A percentile compares a stretch with the other conserved stretches of the same genome.
Evolutionary conservation across 2,888 invertebrate genomes (phyloP).

Genomic region (Lasioglossum calceatum): DNA sequence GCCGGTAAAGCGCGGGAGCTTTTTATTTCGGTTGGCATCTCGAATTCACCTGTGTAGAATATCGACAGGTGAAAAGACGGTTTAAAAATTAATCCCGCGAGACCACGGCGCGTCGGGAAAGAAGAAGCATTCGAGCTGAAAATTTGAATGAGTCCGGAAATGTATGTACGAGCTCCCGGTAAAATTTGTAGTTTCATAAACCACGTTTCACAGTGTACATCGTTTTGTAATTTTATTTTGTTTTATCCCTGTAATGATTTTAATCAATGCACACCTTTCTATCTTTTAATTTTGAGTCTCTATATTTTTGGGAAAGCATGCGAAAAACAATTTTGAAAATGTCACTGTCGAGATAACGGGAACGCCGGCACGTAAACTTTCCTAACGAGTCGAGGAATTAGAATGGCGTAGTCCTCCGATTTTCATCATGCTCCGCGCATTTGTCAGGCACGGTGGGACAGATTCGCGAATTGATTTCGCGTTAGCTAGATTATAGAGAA

Average conservation of each 20-base stretch:
- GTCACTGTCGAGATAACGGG: not conserved
- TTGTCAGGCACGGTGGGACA: slow-evolving; percentile 13
- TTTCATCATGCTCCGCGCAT: not conserved
- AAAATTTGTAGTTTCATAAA: not conserved
- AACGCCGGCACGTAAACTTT: not conserved
- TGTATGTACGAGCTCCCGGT: not conserved
- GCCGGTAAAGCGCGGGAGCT: slow-evolving; percentile 41
- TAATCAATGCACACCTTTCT: not conserved
- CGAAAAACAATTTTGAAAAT: not conserved
- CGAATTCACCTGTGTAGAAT: slow-evolving; percentile 3
- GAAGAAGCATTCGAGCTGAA: not conserved
- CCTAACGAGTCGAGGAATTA: not conserved
- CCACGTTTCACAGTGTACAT: not conserved
- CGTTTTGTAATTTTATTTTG: no score
- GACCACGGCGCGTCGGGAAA: not conserved
- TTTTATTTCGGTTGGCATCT: slow-evolving; percentile 9
- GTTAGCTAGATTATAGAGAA: slow-evolving; percentile 49
- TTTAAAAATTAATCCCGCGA: slow-evolving; percentile 15
- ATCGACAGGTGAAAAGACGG: slow-evolving; percentile 14
- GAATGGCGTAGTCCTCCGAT: not conserved
- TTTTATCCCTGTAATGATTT: no score
- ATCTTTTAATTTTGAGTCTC: not conserved
- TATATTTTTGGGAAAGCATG: not conserved
- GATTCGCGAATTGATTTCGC: slow-evolving; percentile 59
- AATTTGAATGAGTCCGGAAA: not conserved